Evolutionary conservation across 1,140 invertebrate genomes (phyloP).

Genomic region (Ostrea denselamellosa): DNA sequence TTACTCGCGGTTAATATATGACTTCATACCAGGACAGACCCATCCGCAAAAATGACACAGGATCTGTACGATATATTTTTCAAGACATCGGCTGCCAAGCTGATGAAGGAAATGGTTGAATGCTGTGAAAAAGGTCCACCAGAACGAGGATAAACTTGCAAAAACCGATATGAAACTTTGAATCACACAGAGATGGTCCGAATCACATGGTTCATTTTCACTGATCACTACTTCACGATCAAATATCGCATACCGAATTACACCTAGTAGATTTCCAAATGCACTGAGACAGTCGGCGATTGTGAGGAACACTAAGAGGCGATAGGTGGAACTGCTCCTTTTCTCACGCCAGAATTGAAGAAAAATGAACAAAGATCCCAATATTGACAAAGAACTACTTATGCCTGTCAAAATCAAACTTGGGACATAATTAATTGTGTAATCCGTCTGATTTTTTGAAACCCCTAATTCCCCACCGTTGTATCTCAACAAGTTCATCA

Average conservation of each 20-base stretch:
- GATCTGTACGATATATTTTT: background rate
- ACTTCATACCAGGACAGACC: constrained; percentile 53
- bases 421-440: background rate
- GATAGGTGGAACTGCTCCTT: background rate
- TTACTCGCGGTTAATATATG: background rate
- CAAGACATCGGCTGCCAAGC: background rate
- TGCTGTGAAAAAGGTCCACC: constrained; percentile 54
- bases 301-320: constrained; percentile 34
- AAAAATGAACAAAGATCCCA: background rate
- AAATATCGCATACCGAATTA: constrained; percentile 25
- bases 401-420: background rate
- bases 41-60: constrained; percentile 48
- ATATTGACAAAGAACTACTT: background rate
- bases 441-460: background rate
- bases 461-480: background rate
- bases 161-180: constrained; percentile 55
- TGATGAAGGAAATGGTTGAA: constrained; percentile 46
- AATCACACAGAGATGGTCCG: constrained; percentile 21
- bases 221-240: background rate
- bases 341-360: background rate
- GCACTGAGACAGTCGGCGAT: constrained; percentile 41
- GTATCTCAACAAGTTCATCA: background rate
- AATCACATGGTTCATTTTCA: background rate
- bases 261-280: constrained; percentile 39
- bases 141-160: constrained; percentile 55